A percentile compares a stretch with the other conserved stretches of the same genome.
phyloP scores from a whole-genome alignment of 2,113 vertebrate species.

The Grallaria varia region DNA sequence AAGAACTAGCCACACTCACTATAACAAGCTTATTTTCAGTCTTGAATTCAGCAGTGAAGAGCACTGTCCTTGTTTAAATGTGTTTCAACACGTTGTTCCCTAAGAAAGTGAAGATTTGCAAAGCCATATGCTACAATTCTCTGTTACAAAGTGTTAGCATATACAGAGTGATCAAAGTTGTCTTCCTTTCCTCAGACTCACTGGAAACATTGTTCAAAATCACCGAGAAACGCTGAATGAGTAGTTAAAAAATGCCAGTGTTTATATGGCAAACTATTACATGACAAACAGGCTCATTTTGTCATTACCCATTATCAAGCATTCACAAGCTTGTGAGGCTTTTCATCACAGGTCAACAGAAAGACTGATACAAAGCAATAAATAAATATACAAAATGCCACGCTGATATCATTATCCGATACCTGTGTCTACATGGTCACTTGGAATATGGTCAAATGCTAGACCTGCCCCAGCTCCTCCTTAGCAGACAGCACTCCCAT shows the following conservation, averaged over 20 bases:
- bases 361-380: neutral
- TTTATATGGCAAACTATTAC: neutral
- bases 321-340: neutral
- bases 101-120: neutral
- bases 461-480: neutral
- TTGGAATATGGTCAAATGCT: neutral
- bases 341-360: neutral
- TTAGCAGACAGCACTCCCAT: neutral
- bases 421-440: neutral
- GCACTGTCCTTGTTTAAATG: neutral
- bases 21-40: constrained; percentile 13
- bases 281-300: neutral
- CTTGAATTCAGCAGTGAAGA: neutral
- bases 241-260: neutral
- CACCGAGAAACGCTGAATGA: neutral
- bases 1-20: neutral
- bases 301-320: neutral
- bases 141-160: neutral
- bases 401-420: neutral
- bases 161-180: neutral
- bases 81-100: neutral
- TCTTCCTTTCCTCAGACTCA: neutral
- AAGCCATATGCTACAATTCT: neutral
- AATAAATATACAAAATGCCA: neutral
- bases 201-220: neutral